Conservation (phyloP, 2,888 invertebrate species). For the Lithophane semibrunnea region DNA sequence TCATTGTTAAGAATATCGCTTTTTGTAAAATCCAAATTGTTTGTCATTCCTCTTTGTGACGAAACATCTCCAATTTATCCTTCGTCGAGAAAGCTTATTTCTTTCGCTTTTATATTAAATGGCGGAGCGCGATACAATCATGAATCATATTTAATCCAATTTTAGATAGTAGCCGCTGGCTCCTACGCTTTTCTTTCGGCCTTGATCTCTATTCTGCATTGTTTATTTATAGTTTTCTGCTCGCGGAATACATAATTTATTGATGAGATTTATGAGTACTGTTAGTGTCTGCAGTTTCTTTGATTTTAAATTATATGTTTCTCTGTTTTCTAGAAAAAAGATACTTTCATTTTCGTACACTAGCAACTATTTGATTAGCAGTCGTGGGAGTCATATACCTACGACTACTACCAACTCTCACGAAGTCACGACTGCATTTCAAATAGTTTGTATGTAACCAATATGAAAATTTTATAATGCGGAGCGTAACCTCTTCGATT, state of each 20-base stretch:
- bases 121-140: slow-evolving; percentile 49
- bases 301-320: background rate
- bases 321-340: background rate
- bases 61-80: slow-evolving; percentile 57
- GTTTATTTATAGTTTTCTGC: slow-evolving; percentile 63
- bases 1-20: slow-evolving; percentile 51
- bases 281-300: background rate
- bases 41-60: slow-evolving; percentile 61
- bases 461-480: background rate
- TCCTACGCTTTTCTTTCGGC: slow-evolving; percentile 34
- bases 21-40: slow-evolving; percentile 56
- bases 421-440: background rate
- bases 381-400: background rate
- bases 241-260: slow-evolving; percentile 28
- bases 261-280: slow-evolving; percentile 35
- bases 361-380: background rate
- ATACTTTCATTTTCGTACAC: background rate
- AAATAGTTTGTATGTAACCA: background rate
- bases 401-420: background rate
- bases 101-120: slow-evolving; percentile 59
- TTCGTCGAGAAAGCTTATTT: slow-evolving; percentile 51
- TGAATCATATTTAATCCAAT: slow-evolving; percentile 66
- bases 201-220: slow-evolving; percentile 54
- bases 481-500: no score
- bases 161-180: slow-evolving; percentile 54